phyloP scores from a whole-genome alignment of 2,888 invertebrate genomes.

The Spilosoma lubricipeda region DNA sequence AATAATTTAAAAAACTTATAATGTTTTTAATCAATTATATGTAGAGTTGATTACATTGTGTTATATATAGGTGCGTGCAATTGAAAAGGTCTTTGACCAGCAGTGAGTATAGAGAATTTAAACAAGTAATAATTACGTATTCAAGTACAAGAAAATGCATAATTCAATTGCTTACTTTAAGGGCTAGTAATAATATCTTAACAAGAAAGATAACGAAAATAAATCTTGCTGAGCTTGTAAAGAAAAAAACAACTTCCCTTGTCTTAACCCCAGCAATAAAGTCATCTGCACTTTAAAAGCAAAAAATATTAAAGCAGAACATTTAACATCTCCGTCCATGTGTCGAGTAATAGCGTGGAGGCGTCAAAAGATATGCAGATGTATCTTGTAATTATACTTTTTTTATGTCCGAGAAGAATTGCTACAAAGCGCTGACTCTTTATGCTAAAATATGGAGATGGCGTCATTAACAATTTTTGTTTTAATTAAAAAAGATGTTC shows the following conservation, averaged over 20 bases:
- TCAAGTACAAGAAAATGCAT: neutral
- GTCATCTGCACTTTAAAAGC: constrained; percentile 55
- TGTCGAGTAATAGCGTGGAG: constrained; percentile 69
- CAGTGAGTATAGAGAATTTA: no score
- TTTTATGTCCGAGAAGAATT: constrained; percentile 68
- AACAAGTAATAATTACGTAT: neutral
- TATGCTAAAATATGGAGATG: constrained; percentile 85
- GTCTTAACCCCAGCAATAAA: constrained; percentile 57
- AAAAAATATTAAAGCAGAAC: constrained; percentile 65
- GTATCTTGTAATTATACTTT: constrained; percentile 70
- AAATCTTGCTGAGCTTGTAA: constrained; percentile 4
- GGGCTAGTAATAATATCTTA: neutral
- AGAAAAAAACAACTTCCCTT: constrained; percentile 10
- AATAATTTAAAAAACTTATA: neutral
- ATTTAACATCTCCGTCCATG: constrained; percentile 72
- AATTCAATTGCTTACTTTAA: neutral
- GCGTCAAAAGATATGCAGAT: constrained; percentile 81
- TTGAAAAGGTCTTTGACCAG: no score
- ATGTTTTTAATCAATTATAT: neutral
- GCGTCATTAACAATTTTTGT: constrained; percentile 82
- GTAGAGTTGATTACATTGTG: neutral
- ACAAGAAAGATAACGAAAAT: neutral
- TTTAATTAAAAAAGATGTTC: constrained; percentile 79
- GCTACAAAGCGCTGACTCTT: constrained; percentile 75
- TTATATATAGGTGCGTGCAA: no score